Base-by-base conservation (phyloP, 2,113 vertebrate genomes). In the Poecile atricapillus region DNA sequence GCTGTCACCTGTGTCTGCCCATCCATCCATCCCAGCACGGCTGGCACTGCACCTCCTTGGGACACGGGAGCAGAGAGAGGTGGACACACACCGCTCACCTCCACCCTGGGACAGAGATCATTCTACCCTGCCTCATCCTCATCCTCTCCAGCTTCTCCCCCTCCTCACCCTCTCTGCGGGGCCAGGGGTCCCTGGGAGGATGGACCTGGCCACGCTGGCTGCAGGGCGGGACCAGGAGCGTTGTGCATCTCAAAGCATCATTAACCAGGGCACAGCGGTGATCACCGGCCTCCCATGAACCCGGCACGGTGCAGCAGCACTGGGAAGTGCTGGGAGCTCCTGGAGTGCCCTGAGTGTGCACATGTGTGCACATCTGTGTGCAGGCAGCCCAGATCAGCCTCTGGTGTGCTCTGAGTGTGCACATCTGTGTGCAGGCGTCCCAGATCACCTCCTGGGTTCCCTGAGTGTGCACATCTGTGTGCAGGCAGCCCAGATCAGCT, bases 261-360 rank as follows among this genome's bases (percentile, higher is more conserved):
- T 64, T 89, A 94, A 73, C 59, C 47, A 69, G 64, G 1, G 0
- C 59, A 22, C 11, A 5, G 44, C 15, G 1, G 2, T 55, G 47
- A 35, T 52, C 69, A 14, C 15, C 14, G 75, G 80, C 80, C 52
- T 93, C 27, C 53, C 53, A 31, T 0, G 3, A 85, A 56, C 46
- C 55, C 41, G 1, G 49, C 2, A 0, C 7, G 2, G n/a, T 4
- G 64, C 73, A 37, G 35, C 24, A 2, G 35, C 1, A 0, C 80
- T 41, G 71, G 63, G 23, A 50, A 69, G n/a, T 0, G 19, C 5
- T 0, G 1, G 44, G 68, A 81, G 74, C n/a, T 92, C 43, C 35
- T 11, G 64, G 77, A 1, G 5, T 27, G 35, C 30, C 59, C 17
- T 4, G n/a, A 37, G 27, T 2, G 1, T 62, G 43, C 56, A 33